phyloP scores from a whole-genome alignment of 2,797 vertebrate species.

The Spea hammondii region DNA sequence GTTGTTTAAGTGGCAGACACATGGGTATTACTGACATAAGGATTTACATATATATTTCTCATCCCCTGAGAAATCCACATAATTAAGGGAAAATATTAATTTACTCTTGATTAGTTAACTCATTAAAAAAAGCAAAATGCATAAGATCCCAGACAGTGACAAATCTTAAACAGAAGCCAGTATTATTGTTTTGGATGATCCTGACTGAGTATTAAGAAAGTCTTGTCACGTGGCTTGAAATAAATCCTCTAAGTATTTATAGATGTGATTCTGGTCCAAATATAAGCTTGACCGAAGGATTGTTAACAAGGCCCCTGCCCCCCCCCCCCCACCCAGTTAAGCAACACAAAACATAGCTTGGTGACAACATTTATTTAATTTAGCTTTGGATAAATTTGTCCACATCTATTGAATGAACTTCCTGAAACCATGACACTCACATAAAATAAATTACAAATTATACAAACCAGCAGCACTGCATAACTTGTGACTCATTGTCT shows the following conservation, averaged over 20 bases:
- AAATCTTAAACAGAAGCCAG: constrained; percentile 11
- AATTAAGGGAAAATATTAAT: constrained; percentile 46
- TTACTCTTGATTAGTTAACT: constrained; percentile 32
- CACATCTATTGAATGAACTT: too few species aligned
- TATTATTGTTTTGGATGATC: constrained; percentile 9
- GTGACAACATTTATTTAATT: too few species aligned
- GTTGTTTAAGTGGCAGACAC: constrained; percentile 9
- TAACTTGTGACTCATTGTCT: too few species aligned
- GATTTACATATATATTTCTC: constrained; percentile 39
- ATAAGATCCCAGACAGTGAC: constrained; percentile 28
- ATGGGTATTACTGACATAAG: constrained; percentile 21
- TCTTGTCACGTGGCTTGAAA: background rate
- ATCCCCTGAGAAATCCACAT: constrained; percentile 35
- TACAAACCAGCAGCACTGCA: too few species aligned
- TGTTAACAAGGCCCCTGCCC: too few species aligned
- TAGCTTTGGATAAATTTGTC: too few species aligned
- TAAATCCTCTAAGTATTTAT: background rate
- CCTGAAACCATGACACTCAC: too few species aligned
- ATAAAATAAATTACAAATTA: too few species aligned
- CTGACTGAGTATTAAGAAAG: background rate
- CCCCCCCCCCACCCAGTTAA: too few species aligned
- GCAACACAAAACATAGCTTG: too few species aligned
- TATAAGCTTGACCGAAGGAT: background rate
- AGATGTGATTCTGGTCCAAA: background rate
- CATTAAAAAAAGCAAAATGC: constrained; percentile 26